phyloP scores from a whole-genome alignment of 2,797 vertebrate species.

The Melanotaenia parkinsoni region DNA sequence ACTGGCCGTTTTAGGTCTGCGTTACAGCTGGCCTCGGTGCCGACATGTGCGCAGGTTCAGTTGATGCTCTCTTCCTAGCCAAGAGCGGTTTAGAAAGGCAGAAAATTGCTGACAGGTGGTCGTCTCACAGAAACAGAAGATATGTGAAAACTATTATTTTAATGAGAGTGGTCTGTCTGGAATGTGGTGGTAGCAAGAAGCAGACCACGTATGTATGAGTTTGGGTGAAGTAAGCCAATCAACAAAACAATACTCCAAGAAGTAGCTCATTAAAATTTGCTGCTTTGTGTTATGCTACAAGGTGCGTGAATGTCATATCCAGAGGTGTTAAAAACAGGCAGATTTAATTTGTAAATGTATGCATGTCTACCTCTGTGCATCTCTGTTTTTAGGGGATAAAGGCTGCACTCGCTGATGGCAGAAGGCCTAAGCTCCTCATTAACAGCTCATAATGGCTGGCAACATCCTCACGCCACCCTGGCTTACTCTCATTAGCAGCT shows the following conservation, averaged over 20 bases:
- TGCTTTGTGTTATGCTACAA: constrained; percentile 62
- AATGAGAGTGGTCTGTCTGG: constrained; percentile 86
- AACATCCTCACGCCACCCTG: constrained; percentile 78
- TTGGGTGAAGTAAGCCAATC: constrained; percentile 88
- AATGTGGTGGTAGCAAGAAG: constrained; percentile 79
- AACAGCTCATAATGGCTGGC: constrained; percentile 93
- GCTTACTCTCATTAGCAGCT: constrained; percentile 93
- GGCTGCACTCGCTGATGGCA: constrained; percentile 61
- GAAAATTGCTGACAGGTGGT: constrained; percentile 81
- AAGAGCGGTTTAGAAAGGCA: constrained; percentile 53
- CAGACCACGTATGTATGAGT: constrained; percentile 80
- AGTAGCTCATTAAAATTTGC: constrained; percentile 86
- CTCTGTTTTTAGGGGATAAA: constrained; percentile 67
- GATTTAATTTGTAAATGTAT: constrained; percentile 30
- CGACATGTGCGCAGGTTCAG: constrained; percentile 83
- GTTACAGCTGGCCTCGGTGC: constrained; percentile 32
- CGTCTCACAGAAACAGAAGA: constrained; percentile 66
- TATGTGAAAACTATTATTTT: constrained; percentile 85
- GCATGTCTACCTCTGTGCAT: constrained; percentile 28
- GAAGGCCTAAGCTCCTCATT: constrained; percentile 88
- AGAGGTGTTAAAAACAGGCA: constrained; percentile 28
- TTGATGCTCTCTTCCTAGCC: constrained; percentile 81
- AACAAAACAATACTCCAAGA: constrained; percentile 82
- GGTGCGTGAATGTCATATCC: constrained; percentile 29
- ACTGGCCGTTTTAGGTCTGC: constrained; percentile 23